Conservation (phyloP, 1,140 invertebrate species). For the Chionoecetes opilio region DNA sequence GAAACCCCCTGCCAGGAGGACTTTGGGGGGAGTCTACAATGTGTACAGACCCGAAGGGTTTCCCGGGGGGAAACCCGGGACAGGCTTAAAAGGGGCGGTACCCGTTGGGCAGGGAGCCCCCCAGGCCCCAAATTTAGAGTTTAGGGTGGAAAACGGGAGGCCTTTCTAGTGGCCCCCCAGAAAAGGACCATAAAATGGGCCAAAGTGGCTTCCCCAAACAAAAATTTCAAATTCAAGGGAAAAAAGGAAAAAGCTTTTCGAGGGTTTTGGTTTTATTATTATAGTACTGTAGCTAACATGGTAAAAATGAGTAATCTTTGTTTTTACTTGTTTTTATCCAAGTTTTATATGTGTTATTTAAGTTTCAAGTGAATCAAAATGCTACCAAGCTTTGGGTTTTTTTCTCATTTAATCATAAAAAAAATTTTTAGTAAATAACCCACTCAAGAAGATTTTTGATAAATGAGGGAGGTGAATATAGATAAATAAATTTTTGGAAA, state of each 20-base stretch:
- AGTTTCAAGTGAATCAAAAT: too few relatives aligned
- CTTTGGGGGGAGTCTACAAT: slow-evolving; percentile 96
- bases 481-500: too few relatives aligned
- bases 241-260: slow-evolving; percentile 93
- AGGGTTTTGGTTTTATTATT: slow-evolving; percentile 84
- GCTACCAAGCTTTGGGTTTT: too few relatives aligned
- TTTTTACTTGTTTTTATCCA: too few relatives aligned
- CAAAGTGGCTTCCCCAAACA: slow-evolving; percentile 96
- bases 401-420: too few relatives aligned
- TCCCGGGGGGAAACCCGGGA: slow-evolving; percentile 89
- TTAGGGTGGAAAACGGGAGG: slow-evolving; percentile 92
- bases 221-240: slow-evolving; percentile 95
- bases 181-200: slow-evolving; percentile 92
- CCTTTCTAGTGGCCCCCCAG: slow-evolving; percentile 92
- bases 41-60: slow-evolving; percentile 86
- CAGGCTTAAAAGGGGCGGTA: slow-evolving; percentile 93
- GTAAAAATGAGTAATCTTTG: too few relatives aligned
- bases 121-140: slow-evolving; percentile 96
- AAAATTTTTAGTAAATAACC: too few relatives aligned
- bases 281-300: too few relatives aligned
- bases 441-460: too few relatives aligned
- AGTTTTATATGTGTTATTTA: too few relatives aligned
- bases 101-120: slow-evolving; percentile 90
- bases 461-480: too few relatives aligned
- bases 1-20: slow-evolving; percentile 91